phyloP scores from a whole-genome alignment of 2,888 invertebrate species.

The Pecten maximus region DNA sequence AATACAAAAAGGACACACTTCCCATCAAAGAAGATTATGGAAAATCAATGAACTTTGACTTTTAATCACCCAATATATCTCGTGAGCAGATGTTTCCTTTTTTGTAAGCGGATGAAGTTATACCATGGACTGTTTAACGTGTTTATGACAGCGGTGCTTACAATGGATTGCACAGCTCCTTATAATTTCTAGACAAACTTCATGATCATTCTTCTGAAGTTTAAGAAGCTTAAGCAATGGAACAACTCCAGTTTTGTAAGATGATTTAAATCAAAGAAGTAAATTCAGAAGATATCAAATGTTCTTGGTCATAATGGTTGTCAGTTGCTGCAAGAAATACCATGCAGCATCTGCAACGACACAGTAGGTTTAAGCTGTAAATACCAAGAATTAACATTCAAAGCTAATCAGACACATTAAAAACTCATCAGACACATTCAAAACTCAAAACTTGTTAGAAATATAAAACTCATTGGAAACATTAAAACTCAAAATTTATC shows the following conservation, averaged over 20 bases:
- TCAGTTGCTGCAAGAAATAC: neutral
- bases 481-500: too few species aligned
- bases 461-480: too few species aligned
- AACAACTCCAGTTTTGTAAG: neutral
- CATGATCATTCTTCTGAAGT: neutral
- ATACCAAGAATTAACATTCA: too few species aligned
- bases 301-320: neutral
- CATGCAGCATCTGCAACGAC: neutral
- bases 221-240: neutral
- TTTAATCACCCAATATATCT: neutral
- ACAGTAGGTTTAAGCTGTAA: too few species aligned
- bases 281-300: neutral
- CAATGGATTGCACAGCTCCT: neutral
- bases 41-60: neutral
- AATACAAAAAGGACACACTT: neutral
- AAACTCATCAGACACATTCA: too few species aligned
- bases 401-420: too few species aligned
- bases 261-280: neutral
- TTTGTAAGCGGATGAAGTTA: conserved; percentile 24
- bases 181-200: neutral
- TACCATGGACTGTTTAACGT: neutral
- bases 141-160: neutral
- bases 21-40: neutral
- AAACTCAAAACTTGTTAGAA: too few species aligned
- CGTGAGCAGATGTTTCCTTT: neutral